Percentiles rank a stretch among this genome's conserved stretches.
These are phyloP conservation scores for Etheostoma cragini DNA, from an alignment of 2,113 vertebrate species.

Conservation along the genomic window DNA sequence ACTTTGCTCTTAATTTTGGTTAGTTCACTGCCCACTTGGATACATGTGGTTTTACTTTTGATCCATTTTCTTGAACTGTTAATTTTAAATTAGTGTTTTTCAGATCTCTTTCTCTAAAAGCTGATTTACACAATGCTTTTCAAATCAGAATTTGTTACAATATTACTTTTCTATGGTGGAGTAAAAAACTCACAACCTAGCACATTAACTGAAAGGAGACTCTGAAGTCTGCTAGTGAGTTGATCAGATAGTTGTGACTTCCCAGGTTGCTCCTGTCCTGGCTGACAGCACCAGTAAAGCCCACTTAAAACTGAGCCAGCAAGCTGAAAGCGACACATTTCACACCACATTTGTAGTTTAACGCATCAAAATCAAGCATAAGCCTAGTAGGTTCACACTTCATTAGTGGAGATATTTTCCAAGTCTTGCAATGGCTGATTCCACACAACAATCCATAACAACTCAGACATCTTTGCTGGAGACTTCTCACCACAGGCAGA, in stretches of 20 bases:
- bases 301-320: conserved; percentile 37
- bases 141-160: background rate
- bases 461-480: conserved; percentile 15
- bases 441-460: conserved; percentile 17
- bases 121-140: background rate
- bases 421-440: conserved; percentile 38
- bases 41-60: background rate
- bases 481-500: conserved; percentile 7
- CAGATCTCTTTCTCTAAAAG: background rate
- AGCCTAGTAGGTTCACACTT: conserved; percentile 60
- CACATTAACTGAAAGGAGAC: background rate
- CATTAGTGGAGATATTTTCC: conserved; percentile 50
- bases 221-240: background rate
- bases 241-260: conserved; percentile 38
- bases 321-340: conserved; percentile 52
- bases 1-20: background rate
- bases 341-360: conserved; percentile 58
- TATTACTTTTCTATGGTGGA: background rate
- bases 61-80: background rate
- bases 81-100: background rate
- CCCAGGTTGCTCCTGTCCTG: conserved; percentile 35
- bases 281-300: conserved; percentile 35
- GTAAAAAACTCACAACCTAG: background rate
- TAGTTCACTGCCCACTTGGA: background rate
- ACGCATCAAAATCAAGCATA: conserved; percentile 58